phyloP scores from a whole-genome alignment of 2,888 invertebrate genomes.

The Orgyia antiqua region DNA sequence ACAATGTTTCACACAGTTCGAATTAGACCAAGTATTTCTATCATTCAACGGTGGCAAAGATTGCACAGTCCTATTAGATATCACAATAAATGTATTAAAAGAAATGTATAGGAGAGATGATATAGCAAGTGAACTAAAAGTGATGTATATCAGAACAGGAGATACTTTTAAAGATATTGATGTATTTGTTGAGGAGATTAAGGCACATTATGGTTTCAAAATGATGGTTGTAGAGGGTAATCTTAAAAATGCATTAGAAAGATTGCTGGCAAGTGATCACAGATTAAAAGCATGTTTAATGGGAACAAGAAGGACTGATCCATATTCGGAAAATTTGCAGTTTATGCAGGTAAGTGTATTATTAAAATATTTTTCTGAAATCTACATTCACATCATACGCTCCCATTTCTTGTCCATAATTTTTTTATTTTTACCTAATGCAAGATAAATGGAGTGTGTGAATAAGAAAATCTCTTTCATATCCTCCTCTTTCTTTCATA shows the following conservation, averaged over 20 bases:
- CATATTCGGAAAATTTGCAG: constrained; percentile 82
- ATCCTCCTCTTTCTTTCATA: too few relatives aligned
- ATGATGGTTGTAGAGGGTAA: constrained; percentile 82
- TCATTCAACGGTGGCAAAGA: constrained; percentile 99
- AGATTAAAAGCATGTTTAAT: constrained; percentile 91
- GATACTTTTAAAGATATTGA: constrained; percentile 93
- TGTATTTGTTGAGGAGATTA: constrained; percentile 86
- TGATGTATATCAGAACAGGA: constrained; percentile 88
- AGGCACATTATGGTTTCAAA: constrained; percentile 84
- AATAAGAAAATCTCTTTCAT: too few relatives aligned
- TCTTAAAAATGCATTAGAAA: constrained; percentile 84
- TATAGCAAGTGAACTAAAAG: constrained; percentile 73
- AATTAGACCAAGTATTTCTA: constrained; percentile 87
- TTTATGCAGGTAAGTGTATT: constrained; percentile 80
- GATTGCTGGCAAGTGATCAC: constrained; percentile 76
- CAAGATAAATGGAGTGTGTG: too few relatives aligned
- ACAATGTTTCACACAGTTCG: constrained; percentile 80
- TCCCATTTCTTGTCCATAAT: too few relatives aligned
- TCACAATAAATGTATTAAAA: constrained; percentile 47
- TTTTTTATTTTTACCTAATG: too few relatives aligned
- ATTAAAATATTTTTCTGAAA: too few relatives aligned
- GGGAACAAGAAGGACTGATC: constrained; percentile 95
- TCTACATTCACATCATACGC: too few relatives aligned
- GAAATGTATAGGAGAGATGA: constrained; percentile 43
- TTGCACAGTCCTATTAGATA: constrained; percentile 91